Evolutionary conservation across 2,113 vertebrate genomes (phyloP).

Genomic region (Archilochus colubris): DNA sequence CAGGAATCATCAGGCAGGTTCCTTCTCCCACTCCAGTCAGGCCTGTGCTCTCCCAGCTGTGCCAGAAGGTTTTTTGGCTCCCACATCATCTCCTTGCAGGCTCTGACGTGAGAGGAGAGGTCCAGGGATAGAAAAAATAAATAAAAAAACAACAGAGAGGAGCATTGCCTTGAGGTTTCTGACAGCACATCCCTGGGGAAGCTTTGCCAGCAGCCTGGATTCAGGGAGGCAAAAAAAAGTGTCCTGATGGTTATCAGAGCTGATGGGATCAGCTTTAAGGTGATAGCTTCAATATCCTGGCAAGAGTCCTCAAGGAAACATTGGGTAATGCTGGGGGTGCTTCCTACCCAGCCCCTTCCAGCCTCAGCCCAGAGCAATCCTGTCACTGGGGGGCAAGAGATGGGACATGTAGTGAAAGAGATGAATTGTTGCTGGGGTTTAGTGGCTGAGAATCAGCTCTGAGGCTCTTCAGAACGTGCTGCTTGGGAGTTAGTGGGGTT

Average conservation of each 20-base stretch:
- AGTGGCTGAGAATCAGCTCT: background rate
- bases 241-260: background rate
- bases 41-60: background rate
- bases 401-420: background rate
- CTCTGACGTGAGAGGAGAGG: background rate
- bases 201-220: background rate
- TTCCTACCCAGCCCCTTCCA: background rate
- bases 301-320: background rate
- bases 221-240: background rate
- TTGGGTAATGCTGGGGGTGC: background rate
- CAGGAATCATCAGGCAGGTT: background rate
- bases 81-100: background rate
- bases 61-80: background rate
- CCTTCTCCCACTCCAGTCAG: background rate
- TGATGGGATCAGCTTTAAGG: background rate
- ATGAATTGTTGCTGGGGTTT: rapidly evolving
- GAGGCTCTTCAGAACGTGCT: background rate
- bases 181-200: background rate
- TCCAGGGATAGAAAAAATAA: background rate
- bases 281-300: rapidly evolving
- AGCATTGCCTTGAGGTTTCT: background rate
- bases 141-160: background rate
- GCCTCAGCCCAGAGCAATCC: background rate
- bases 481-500: background rate
- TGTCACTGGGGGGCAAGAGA: background rate